Evolutionary conservation across 1,140 invertebrate species (phyloP).

Genomic region (Diachasma alloeum): DNA sequence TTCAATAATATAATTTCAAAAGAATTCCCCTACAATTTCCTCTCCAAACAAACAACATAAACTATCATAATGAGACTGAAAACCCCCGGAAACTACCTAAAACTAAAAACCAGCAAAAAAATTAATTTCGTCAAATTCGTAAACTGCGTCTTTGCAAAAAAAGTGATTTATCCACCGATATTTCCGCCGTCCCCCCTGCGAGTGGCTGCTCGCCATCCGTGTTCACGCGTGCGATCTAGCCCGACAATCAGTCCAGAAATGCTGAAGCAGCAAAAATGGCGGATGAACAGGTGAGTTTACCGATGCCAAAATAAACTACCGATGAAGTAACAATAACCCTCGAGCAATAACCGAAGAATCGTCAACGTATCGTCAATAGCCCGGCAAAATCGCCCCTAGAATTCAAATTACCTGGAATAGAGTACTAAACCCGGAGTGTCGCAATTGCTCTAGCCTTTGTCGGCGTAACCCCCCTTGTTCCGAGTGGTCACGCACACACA

Average conservation of each 20-base stretch:
- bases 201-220: background rate
- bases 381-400: background rate
- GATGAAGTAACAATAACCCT: background rate
- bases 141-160: too few species aligned
- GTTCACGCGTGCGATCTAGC: background rate
- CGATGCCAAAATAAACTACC: background rate
- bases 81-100: too few species aligned
- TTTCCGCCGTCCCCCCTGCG: too few species aligned
- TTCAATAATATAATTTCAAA: too few species aligned
- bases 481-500: background rate
- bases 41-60: too few species aligned
- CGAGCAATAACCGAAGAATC: background rate
- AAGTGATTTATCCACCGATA: too few species aligned
- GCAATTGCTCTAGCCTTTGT: background rate
- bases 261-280: slow-evolving; percentile 67
- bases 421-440: background rate
- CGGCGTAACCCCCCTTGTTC: background rate
- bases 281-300: slow-evolving; percentile 69
- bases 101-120: too few species aligned
- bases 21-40: too few species aligned
- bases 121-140: too few species aligned
- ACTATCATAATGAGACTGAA: too few species aligned
- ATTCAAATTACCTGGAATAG: background rate
- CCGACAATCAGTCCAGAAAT: slow-evolving; percentile 52
- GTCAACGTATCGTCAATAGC: background rate